phyloP scores from a whole-genome alignment of 2,888 invertebrate genomes.

The Archaeoteleia sp. region DNA sequence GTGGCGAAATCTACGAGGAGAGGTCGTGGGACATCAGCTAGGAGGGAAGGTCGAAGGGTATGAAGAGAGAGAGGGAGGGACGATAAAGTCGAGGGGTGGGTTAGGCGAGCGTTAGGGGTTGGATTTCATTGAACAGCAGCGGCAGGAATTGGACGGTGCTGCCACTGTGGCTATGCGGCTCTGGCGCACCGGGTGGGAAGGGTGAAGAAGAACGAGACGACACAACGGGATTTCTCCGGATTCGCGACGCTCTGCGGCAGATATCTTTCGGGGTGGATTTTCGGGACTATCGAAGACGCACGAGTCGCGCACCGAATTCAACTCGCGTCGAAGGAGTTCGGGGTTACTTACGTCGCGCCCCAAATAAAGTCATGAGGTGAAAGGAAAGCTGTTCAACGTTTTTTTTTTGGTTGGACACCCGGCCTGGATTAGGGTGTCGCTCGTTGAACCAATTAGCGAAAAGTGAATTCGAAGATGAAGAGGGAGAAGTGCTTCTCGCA shows the following conservation, averaged over 20 bases:
- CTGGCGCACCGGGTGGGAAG: conserved; percentile 55
- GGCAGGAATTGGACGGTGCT: conserved; percentile 69
- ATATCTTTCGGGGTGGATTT: conserved; percentile 54
- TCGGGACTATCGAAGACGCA: neutral
- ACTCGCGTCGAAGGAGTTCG: too few relatives aligned
- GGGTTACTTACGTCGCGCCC: too few relatives aligned
- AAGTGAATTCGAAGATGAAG: conserved; percentile 17
- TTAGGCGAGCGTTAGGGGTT: conserved; percentile 50
- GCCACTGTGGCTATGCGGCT: conserved; percentile 65
- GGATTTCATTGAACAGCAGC: conserved; percentile 68
- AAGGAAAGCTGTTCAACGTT: conserved; percentile 5
- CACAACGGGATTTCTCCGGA: conserved; percentile 42
- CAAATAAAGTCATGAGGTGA: too few relatives aligned
- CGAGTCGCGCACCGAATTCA: too few relatives aligned
- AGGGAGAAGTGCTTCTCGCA: too few relatives aligned
- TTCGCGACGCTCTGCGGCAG: conserved; percentile 64
- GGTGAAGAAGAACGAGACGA: conserved; percentile 47
- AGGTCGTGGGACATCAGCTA: neutral
- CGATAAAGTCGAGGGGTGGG: conserved; percentile 11
- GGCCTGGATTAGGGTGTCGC: conserved; percentile 66
- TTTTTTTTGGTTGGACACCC: conserved; percentile 52
- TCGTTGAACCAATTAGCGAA: conserved; percentile 25
- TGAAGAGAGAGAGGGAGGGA: conserved; percentile 13
- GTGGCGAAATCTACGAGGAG: neutral
- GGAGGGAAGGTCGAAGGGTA: conserved; percentile 1